Base-by-base conservation (phyloP, 1,140 invertebrate species). In the Tetraneura akinire region DNA sequence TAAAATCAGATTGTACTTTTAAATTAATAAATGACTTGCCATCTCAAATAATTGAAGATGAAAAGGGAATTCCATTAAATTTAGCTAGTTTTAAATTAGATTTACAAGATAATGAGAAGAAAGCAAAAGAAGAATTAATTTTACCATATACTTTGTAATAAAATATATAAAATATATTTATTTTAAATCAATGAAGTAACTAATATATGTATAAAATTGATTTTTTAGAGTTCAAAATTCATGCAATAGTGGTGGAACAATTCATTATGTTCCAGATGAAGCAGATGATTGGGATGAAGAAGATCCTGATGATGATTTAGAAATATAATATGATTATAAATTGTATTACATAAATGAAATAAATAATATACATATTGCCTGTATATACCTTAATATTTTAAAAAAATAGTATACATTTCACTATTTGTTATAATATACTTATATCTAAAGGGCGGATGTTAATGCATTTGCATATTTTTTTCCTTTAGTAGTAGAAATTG, bases 301-400 rank as follows among this genome's bases (percentile, higher is more conserved):
- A 73, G 81, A 81, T 71, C 81, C 81, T 3, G 81, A 81, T 62
- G 81, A 81, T 80, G 81, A 81, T 51, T 71, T 81, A 49, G 81
- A 81, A 57, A 80, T 81, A 18, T 81, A 60, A 62, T 18, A 57
- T 32, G 9, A 26, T 47, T 51, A 16, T 51, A 49, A 1, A 51
- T 51, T 51, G 0, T 29, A 29, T 47, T 47, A 3, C 51, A 42
- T 29, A 32, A 71, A 49, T 71, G 23, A 14, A n/a, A n/a, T n/a
- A n/a, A n/a, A n/a, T n/a, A n/a, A n/a, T n/a, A n/a, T n/a, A n/a
- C n/a, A n/a, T n/a, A n/a, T n/a, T n/a, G n/a, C n/a, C n/a, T n/a
- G n/a, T n/a, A n/a, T n/a, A n/a, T n/a, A n/a, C n/a, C n/a, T n/a
- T n/a, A n/a, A n/a, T n/a, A n/a, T n/a, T n/a, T n/a, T n/a, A n/a